Conservation (phyloP, 2,797 vertebrate genomes). For the Monodelphis domestica region DNA sequence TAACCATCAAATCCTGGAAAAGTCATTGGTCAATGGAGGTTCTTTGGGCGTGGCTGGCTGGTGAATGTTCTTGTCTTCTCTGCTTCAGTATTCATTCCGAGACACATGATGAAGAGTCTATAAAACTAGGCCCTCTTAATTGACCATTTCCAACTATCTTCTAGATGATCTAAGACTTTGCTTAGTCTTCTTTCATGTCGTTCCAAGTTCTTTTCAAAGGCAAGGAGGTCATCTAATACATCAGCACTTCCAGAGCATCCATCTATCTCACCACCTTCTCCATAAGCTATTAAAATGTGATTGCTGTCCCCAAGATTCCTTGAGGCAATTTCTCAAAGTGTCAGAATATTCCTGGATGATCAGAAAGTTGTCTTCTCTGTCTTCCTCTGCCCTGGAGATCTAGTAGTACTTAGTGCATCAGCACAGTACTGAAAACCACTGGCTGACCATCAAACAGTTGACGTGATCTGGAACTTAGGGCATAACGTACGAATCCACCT, state of each 20-base stretch:
- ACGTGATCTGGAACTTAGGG: too few species aligned
- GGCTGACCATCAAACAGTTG: neutral
- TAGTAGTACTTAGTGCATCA: neutral
- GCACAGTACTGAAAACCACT: neutral
- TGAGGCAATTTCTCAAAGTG: neutral
- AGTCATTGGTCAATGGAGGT: neutral
- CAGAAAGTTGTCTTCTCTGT: neutral
- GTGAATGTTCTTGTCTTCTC: neutral
- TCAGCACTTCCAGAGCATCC: neutral
- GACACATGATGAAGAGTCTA: neutral
- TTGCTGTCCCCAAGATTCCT: neutral
- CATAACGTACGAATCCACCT: neutral
- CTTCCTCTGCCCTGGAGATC: neutral
- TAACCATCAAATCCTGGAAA: neutral
- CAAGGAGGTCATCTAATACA: neutral
- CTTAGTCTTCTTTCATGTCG: neutral
- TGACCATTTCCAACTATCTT: neutral
- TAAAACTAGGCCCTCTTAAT: neutral
- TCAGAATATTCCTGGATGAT: neutral
- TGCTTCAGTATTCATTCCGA: neutral
- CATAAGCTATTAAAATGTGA: neutral
- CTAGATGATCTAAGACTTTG: neutral
- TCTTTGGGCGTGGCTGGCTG: neutral
- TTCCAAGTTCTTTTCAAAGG: neutral
- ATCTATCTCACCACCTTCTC: neutral